A percentile compares a stretch with the other conserved stretches of the same genome.
phyloP scores from a whole-genome alignment of 2,113 vertebrate species.

The Ictidomys tridecemlineatus region DNA sequence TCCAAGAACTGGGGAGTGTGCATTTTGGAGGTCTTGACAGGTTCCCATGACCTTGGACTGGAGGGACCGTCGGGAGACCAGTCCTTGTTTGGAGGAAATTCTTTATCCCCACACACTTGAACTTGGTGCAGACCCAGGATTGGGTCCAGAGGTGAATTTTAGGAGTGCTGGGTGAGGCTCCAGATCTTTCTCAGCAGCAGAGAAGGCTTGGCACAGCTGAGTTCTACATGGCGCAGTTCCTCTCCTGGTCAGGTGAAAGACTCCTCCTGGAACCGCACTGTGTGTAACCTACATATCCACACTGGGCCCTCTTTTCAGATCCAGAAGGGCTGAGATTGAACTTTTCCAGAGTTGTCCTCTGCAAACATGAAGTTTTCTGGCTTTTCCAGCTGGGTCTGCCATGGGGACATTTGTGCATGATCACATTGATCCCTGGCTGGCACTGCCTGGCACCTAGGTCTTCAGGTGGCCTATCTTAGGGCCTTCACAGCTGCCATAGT shows the following conservation, averaged over 20 bases:
- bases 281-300: neutral
- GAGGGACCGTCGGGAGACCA: accelerated
- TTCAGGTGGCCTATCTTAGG: neutral
- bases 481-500: accelerated
- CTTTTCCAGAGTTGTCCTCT: neutral
- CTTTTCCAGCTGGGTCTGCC: neutral
- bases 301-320: neutral
- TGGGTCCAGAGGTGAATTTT: neutral
- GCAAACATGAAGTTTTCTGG: neutral
- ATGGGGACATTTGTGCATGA: accelerated
- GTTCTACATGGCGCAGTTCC: accelerated
- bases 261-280: neutral
- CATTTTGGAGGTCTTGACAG: neutral
- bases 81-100: neutral
- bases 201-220: neutral
- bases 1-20: neutral
- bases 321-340: neutral
- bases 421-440: accelerated
- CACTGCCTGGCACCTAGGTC: neutral
- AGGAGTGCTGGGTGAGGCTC: neutral
- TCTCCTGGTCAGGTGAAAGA: neutral
- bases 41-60: neutral
- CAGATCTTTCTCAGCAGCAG: neutral
- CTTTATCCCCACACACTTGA: neutral
- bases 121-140: neutral